Percentiles rank a stretch among this genome's conserved stretches.
Evolutionary conservation across 2,113 vertebrate genomes (phyloP).

Genomic region (Hippopotamus amphibius): DNA sequence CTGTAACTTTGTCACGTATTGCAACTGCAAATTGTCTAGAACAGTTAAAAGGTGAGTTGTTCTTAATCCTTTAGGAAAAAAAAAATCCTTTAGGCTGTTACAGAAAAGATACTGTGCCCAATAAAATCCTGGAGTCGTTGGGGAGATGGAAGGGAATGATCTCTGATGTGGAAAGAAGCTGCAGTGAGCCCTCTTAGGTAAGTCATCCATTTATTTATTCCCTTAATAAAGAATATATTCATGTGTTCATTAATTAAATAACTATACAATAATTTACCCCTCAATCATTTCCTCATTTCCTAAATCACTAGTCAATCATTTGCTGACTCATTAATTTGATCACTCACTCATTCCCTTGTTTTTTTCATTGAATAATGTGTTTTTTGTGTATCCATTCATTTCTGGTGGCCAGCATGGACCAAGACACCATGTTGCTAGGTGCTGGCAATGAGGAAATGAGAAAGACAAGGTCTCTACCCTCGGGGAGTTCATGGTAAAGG

Average conservation of each 20-base stretch:
- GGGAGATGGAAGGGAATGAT: background rate
- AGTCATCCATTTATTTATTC: background rate
- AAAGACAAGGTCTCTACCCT: background rate
- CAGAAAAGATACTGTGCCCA: background rate
- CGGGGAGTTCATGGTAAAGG: background rate
- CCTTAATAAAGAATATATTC: background rate
- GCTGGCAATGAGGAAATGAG: background rate
- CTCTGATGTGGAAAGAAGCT: background rate
- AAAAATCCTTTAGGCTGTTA: background rate
- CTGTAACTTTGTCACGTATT: constrained; percentile 52
- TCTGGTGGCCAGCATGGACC: background rate
- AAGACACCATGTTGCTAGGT: no score
- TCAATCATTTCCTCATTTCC: background rate
- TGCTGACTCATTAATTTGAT: background rate
- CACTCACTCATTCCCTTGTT: background rate
- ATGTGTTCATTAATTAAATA: constrained; percentile 15
- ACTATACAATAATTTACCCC: background rate
- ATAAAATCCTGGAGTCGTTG: background rate
- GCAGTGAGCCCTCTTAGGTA: background rate
- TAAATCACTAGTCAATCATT: background rate
- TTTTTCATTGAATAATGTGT: background rate
- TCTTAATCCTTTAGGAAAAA: constrained; percentile 55
- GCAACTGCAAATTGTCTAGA: background rate
- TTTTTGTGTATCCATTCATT: background rate
- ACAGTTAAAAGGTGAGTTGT: constrained; percentile 63